Evolutionary conservation across 92 coral and sea anemone genomes (phyloP), one percentile per base, ranked within the genome.

Genomic region (Zoanthus gigantus): DNA sequence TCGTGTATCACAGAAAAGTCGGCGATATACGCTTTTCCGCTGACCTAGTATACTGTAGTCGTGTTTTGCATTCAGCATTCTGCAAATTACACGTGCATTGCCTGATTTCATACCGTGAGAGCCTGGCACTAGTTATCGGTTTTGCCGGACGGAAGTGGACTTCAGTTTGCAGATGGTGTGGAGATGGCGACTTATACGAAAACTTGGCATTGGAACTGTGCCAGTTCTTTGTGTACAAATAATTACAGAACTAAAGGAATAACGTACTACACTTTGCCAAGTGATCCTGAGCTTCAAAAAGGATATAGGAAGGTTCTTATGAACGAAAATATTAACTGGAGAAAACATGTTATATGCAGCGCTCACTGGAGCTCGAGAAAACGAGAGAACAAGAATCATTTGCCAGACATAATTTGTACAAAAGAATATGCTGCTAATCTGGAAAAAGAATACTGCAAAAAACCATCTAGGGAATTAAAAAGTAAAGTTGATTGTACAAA

Each of bases 251-350:
- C 78, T 5, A 58, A 74, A 74, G 61, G 61, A 17, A 61, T 75
- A 3, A 15, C 60, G 16, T 75, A 75, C 13, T 75, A 47, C 15
- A 75, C 79, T 11, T 28, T 46, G 23, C 79, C 61, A 8, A 8
- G 16, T 9, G 31, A 75, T 47, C 61, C 61, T 17, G 87, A 88
- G 71, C 87, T 88, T 68, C 79, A 71, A 57, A 79, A 34, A 69
- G 46, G 54, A 32, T 88, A 87, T 66, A 0, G 31, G 48, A 87
- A 87, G 52, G 72, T 79, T 78, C 90, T 88, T 74, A 89, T 74
- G 91, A 89, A 75, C 88, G 58, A 83, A 15, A 74, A 89, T 74
- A 32, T 82, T 9, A 89, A 89, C 67, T 89, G 91, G 88, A 23
- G 53, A 44, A 88, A 88, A 72, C 90, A 88, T 68, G 87, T 88